phyloP scores from a whole-genome alignment of 1,140 invertebrate genomes.

The Lucilia cuprina region DNA sequence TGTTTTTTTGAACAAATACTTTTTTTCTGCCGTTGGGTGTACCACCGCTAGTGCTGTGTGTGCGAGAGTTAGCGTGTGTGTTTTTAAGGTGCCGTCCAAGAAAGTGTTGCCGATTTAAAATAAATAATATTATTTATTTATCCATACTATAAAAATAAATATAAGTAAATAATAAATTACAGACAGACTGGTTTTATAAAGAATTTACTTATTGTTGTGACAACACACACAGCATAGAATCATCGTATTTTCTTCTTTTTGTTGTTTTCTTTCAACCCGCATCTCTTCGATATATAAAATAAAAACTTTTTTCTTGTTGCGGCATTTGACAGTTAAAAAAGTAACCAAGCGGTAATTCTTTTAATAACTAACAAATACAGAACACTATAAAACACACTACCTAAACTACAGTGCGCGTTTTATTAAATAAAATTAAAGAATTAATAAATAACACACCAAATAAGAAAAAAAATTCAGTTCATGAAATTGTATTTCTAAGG shows the following conservation, averaged over 20 bases:
- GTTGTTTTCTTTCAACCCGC: neutral
- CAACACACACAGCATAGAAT: neutral
- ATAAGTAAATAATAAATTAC: neutral
- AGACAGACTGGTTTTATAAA: neutral
- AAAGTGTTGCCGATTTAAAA: neutral
- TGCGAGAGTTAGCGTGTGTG: neutral
- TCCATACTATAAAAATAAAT: too few relatives aligned
- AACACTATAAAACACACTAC: neutral
- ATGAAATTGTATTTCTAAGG: neutral
- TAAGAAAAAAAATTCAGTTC: neutral
- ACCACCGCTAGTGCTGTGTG: neutral
- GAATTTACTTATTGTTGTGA: neutral
- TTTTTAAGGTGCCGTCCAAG: conserved; percentile 1
- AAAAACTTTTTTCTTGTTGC: neutral
- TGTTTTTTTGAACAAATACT: neutral
- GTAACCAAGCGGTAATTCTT: neutral
- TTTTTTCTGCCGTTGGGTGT: neutral
- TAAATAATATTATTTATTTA: neutral
- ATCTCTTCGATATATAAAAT: neutral
- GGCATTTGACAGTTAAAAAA: conserved; percentile 17
- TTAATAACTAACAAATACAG: neutral
- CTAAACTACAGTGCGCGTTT: neutral
- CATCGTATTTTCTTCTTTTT: neutral
- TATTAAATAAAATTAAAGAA: neutral
- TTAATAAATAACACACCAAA: neutral